A percentile compares a stretch with the other conserved stretches of the same genome.
Evolutionary conservation across 2,888 invertebrate genomes (phyloP).

Genomic region (Stramonita haemastoma): DNA sequence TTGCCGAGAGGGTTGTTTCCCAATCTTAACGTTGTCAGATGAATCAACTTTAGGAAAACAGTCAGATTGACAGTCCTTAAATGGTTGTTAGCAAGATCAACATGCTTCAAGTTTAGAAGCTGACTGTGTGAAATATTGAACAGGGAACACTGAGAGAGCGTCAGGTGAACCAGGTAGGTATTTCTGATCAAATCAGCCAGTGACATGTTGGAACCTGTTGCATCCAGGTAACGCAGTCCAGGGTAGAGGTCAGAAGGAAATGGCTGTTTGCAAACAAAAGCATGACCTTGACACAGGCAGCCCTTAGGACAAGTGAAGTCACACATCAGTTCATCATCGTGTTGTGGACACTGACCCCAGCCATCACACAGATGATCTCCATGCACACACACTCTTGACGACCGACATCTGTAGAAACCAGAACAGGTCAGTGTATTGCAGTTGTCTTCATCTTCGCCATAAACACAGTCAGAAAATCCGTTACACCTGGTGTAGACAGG

Average conservation of each 20-base stretch:
- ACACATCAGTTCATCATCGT: constrained; percentile 12
- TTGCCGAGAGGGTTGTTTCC: background rate
- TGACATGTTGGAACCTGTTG: background rate
- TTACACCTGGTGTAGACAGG: constrained; percentile 1
- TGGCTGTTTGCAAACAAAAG: background rate
- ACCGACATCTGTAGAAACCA: constrained; percentile 2
- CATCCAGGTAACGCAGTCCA: constrained; percentile 7
- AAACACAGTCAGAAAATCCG: constrained; percentile 11
- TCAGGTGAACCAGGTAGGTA: background rate
- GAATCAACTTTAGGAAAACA: background rate
- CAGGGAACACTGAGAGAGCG: background rate
- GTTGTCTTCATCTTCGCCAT: background rate
- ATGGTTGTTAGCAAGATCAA: background rate
- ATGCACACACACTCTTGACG: background rate
- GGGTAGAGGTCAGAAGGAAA: background rate
- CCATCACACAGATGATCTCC: constrained; percentile 6
- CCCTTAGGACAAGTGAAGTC: constrained; percentile 4
- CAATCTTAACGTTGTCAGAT: background rate
- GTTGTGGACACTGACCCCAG: constrained; percentile 16
- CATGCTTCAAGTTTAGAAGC: background rate
- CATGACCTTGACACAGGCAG: background rate
- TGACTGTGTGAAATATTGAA: background rate
- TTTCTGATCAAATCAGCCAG: background rate
- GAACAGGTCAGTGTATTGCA: background rate
- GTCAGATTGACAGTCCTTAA: background rate